Evolutionary conservation across 2,797 vertebrate genomes (phyloP).

Genomic region (Hoplostethus mediterraneus): DNA sequence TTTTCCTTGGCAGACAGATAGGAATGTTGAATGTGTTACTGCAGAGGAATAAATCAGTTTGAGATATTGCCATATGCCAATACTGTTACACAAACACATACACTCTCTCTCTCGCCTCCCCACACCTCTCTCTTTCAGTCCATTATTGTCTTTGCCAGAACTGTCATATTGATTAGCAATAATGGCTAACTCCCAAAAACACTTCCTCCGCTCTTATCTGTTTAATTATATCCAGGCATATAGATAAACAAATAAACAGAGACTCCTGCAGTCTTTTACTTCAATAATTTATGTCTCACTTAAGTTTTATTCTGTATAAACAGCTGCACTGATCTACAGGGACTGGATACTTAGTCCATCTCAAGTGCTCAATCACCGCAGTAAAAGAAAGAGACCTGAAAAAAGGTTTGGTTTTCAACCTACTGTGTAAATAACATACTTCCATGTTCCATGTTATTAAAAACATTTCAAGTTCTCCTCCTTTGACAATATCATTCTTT

Average conservation of each 20-base stretch:
- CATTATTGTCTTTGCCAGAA: slow-evolving; percentile 9
- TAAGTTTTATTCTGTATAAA: slow-evolving; percentile 10
- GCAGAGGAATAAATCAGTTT: not conserved
- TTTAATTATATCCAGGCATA: not conserved
- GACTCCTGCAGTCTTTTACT: not conserved
- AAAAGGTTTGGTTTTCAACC: not conserved
- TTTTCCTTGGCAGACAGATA: not conserved
- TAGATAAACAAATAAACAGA: slow-evolving; percentile 7
- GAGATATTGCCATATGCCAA: not conserved
- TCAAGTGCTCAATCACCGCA: slow-evolving; percentile 14
- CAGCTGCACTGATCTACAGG: slow-evolving; percentile 1
- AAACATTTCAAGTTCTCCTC: not conserved
- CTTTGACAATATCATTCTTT: too few species aligned
- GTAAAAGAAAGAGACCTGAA: slow-evolving; percentile 20
- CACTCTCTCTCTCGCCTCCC: not conserved
- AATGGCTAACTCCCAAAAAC: slow-evolving; percentile 20
- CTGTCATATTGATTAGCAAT: slow-evolving; percentile 9
- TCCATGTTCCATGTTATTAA: not conserved
- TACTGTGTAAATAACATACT: not conserved
- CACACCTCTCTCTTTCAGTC: not conserved
- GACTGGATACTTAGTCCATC: not conserved
- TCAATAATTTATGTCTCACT: slow-evolving; percentile 16
- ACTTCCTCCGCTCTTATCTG: not conserved
- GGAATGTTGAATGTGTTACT: not conserved
- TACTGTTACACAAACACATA: not conserved